These are phyloP conservation scores for Synergus gifuensis DNA, from an alignment of 2,888 invertebrate genomes.

Conservation along the genomic window DNA sequence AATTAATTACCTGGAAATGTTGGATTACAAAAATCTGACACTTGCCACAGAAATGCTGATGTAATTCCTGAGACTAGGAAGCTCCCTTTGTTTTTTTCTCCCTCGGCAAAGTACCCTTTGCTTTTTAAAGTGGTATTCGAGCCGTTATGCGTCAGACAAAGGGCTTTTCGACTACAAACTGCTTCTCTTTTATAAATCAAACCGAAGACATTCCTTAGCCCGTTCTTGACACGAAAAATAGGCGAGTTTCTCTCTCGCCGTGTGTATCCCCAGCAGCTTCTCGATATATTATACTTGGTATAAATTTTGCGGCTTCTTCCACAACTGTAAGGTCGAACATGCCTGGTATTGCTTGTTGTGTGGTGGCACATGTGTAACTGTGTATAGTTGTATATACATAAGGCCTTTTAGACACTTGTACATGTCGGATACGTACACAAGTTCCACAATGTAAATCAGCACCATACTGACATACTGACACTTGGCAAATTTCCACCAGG, in stretches of 20 bases:
- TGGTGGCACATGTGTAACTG: background rate
- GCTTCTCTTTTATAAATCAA: conserved; percentile 64
- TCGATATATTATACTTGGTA: conserved; percentile 65
- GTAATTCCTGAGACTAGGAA: background rate
- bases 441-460: conserved; percentile 48
- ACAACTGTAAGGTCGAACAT: conserved; percentile 34
- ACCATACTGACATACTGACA: conserved; percentile 55
- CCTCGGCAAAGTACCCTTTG: conserved; percentile 14
- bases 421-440: conserved; percentile 25
- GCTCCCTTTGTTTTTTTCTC: conserved; percentile 2
- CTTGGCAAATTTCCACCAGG: conserved; percentile 71
- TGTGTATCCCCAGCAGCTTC: conserved; percentile 53
- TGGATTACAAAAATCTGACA: background rate
- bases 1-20: background rate
- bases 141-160: conserved; percentile 31
- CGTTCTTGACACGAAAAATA: conserved; percentile 63
- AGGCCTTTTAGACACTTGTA: conserved; percentile 18
- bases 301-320: conserved; percentile 58
- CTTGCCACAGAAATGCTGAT: background rate
- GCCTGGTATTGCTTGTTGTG: conserved; percentile 17
- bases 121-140: conserved; percentile 33
- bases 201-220: conserved; percentile 65
- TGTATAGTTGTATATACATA: background rate
- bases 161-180: conserved; percentile 46
- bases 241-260: conserved; percentile 60